Percentiles rank a stretch among this genome's conserved stretches.
Evolutionary conservation across 2,797 vertebrate genomes (phyloP).

Genomic region (Chromobotia macracanthus): DNA sequence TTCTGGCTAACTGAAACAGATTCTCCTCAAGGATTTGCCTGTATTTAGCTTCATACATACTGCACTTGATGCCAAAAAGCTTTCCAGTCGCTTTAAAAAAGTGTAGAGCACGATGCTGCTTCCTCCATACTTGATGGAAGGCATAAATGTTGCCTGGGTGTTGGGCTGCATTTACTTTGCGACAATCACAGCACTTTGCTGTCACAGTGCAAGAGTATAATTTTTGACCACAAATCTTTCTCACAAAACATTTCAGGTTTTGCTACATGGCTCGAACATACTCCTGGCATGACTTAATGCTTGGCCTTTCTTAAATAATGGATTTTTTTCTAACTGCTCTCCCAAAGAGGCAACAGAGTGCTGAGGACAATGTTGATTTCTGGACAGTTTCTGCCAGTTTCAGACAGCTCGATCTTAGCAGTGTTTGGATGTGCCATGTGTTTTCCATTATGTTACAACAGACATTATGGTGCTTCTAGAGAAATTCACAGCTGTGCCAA

Average conservation of each 20-base stretch:
- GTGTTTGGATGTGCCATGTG: slow-evolving; percentile 19
- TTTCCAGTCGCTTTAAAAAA: background rate
- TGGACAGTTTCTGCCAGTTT: background rate
- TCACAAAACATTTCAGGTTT: background rate
- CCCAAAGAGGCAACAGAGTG: background rate
- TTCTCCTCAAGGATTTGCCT: slow-evolving; percentile 16
- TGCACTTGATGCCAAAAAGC: slow-evolving; percentile 5
- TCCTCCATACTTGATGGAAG: background rate
- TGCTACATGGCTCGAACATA: background rate
- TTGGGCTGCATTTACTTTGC: background rate
- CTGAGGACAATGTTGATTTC: background rate
- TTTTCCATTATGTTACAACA: slow-evolving; percentile 12
- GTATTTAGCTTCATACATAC: slow-evolving; percentile 1
- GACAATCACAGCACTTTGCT: background rate
- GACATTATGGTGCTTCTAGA: background rate
- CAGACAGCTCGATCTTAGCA: slow-evolving; percentile 4
- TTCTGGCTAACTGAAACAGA: slow-evolving; percentile 23
- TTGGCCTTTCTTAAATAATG: background rate
- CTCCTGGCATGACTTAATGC: background rate
- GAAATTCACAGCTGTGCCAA: slow-evolving; percentile 20
- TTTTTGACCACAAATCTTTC: background rate
- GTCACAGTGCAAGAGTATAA: background rate
- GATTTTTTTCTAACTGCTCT: background rate
- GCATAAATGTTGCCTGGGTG: background rate
- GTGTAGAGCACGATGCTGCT: background rate